Base-by-base conservation (phyloP, 2,888 invertebrate genomes). In the Eristalinus aeneus region DNA sequence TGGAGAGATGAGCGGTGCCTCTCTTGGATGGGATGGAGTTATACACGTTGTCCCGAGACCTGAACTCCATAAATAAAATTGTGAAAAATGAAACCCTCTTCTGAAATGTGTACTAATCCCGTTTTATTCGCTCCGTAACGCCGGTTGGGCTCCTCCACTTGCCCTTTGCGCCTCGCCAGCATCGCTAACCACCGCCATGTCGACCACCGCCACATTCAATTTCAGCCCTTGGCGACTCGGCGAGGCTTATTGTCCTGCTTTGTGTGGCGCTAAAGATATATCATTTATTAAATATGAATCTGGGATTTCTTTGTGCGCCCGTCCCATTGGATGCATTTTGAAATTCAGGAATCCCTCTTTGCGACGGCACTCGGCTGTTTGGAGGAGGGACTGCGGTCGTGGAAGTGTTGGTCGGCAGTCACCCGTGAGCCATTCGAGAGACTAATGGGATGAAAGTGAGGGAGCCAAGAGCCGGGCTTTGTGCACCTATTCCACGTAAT, bases 251-350 rank as follows among this genome's bases (percentile, higher is more conserved):
- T 86, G 85, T 81, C 73, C 73, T 60, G 77, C 81, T 81, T 82
- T 86, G 77, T 77, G 82, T 82, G 86, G 82, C 82, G 86, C 77
- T 86, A 82, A 86, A 82, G 86, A 81, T 86, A 86, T 76, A 86
- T 86, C 82, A 86, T 86, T 86, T 86, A 86, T 86, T 77, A 82
- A 86, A 86, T 82, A 86, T 86, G 82, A 86, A 86, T 75, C 82
- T 77, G 85, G 81, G 82, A 85, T 76, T 76, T 76, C 85, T 80
- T 81, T 76, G 85, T 81, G 46, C 16, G 80, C 65, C 60, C 73
- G 69, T 80, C 82, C 77, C 71, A 69, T 67, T 77, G 86, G 86
- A 74, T 81, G 82, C 86, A 82, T 73, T 86, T 82, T 61, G 86
- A 82, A 71, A 82, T 82, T 82, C 86, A 82, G 82, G 77, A 77